Percentiles rank a stretch among this genome's conserved stretches.
phyloP scores from a whole-genome alignment of 2,888 invertebrate species.

The Netelia fuscicornis region DNA sequence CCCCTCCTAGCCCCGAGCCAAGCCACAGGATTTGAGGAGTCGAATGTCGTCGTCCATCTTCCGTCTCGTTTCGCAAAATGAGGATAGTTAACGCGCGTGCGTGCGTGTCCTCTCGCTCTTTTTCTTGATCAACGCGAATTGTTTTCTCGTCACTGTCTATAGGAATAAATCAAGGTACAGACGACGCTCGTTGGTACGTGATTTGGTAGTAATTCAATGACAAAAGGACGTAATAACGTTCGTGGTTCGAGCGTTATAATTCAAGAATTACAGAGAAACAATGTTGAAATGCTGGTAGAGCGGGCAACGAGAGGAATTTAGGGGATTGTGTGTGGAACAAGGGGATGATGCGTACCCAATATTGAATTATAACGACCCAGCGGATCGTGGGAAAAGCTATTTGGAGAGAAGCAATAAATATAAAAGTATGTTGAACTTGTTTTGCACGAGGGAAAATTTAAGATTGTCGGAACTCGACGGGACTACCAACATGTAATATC shows the following conservation, averaged over 20 bases:
- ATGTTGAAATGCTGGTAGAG: constrained; percentile 38
- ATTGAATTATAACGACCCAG: background rate
- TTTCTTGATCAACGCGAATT: background rate
- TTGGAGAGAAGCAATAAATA: background rate
- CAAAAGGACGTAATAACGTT: background rate
- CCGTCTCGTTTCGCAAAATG: background rate
- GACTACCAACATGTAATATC: background rate
- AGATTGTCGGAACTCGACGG: background rate
- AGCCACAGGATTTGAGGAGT: background rate
- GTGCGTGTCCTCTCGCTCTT: background rate
- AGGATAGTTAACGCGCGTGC: background rate
- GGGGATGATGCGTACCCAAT: background rate
- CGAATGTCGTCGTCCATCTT: constrained; percentile 21
- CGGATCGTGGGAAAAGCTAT: constrained; percentile 36
- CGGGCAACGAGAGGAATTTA: constrained; percentile 16
- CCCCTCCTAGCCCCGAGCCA: background rate
- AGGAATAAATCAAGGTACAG: background rate
- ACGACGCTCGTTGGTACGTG: background rate
- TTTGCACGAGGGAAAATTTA: constrained; percentile 38
- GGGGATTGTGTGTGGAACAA: background rate
- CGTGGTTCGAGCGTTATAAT: background rate
- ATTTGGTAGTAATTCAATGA: background rate
- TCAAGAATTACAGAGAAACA: background rate
- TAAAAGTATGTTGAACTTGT: background rate
- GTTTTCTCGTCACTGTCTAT: background rate